phyloP scores from a whole-genome alignment of 2,888 invertebrate genomes.

The Dugesia japonica region DNA sequence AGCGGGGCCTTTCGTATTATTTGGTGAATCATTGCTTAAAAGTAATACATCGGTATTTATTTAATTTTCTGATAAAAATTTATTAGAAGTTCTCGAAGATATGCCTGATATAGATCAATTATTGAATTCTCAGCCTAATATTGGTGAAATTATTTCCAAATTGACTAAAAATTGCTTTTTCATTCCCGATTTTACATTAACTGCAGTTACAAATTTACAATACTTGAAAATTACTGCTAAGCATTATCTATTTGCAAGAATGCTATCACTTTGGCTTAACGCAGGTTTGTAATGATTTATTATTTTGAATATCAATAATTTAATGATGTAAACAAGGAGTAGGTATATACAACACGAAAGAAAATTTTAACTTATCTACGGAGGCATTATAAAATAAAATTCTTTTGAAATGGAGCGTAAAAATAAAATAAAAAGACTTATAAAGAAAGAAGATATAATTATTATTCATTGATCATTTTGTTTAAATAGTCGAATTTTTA shows the following conservation, averaged over 20 bases:
- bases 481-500: too few relatives aligned
- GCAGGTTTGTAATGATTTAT: background rate
- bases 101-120: background rate
- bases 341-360: too few relatives aligned
- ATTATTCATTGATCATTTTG: too few relatives aligned
- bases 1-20: constrained; percentile 87
- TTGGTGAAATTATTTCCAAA: background rate
- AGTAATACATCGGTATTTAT: background rate
- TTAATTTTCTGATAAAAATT: background rate
- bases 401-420: too few relatives aligned
- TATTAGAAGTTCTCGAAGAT: background rate
- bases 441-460: too few relatives aligned
- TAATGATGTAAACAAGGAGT: too few relatives aligned
- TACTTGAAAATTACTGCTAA: constrained; percentile 70
- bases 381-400: too few relatives aligned
- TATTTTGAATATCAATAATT: too few relatives aligned
- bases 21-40: constrained; percentile 53
- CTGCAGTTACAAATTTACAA: constrained; percentile 66
- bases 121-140: background rate
- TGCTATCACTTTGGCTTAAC: constrained; percentile 42
- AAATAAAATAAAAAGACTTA: too few relatives aligned
- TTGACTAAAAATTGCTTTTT: constrained; percentile 17
- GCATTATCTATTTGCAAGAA: constrained; percentile 71
- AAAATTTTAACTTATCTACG: too few relatives aligned
- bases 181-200: constrained; percentile 76